phyloP scores from a whole-genome alignment of 2,797 vertebrate species.

The Glyptemys insculpta region DNA sequence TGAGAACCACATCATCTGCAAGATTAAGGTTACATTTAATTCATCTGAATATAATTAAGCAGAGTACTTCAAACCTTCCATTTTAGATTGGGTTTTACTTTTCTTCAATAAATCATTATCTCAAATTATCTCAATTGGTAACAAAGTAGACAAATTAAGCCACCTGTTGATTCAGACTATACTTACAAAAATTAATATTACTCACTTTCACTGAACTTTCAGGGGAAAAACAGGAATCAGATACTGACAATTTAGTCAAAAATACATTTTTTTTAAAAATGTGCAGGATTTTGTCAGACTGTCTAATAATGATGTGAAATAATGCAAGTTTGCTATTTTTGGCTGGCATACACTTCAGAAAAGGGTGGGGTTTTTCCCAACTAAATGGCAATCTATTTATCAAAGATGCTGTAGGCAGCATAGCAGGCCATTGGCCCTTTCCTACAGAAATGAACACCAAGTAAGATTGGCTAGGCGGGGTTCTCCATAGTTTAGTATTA shows the following conservation, averaged over 20 bases:
- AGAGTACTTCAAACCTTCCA: constrained; percentile 14
- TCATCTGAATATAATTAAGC: neutral
- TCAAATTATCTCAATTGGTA: neutral
- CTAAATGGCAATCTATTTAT: neutral
- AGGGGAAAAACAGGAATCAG: neutral
- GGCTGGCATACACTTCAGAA: neutral
- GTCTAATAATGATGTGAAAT: accelerated
- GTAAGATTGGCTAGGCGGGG: no score
- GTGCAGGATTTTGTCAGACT: neutral
- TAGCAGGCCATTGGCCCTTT: no score
- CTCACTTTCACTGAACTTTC: neutral
- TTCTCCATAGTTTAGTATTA: no score
- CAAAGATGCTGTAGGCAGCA: no score
- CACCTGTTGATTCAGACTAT: neutral
- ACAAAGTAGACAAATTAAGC: neutral
- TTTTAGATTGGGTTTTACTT: constrained; percentile 20
- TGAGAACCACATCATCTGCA: constrained; percentile 8
- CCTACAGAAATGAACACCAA: no score
- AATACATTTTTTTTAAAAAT: neutral
- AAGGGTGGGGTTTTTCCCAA: neutral
- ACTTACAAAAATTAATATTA: neutral
- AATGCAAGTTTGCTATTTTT: neutral
- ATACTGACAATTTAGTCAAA: neutral
- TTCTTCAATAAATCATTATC: neutral
- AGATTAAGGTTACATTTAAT: constrained; percentile 23